Evolutionary conservation across 2,113 vertebrate genomes (phyloP).

Genomic region (Cochlearius cochlearius): DNA sequence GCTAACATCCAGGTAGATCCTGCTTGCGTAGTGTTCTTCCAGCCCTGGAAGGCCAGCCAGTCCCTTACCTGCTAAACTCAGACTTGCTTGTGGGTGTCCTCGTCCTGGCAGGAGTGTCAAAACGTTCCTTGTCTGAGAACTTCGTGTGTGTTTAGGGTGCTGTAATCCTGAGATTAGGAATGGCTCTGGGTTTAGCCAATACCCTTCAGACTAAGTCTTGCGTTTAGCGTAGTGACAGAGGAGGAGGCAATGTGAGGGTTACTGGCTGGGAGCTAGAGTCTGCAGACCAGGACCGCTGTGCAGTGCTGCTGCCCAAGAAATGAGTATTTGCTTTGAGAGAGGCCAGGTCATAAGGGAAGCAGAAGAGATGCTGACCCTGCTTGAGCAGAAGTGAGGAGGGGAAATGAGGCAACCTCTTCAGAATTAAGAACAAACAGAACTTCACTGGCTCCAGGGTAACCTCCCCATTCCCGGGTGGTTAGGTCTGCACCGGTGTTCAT

Average conservation of each 20-base stretch:
- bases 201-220: not conserved
- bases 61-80: not conserved
- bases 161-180: not conserved
- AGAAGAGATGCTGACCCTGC: not conserved
- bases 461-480: not conserved
- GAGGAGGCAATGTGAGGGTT: not conserved
- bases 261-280: not conserved
- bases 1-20: conserved; percentile 83
- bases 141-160: not conserved
- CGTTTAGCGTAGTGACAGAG: not conserved
- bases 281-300: not conserved
- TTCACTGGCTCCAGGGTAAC: not conserved
- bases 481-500: not conserved
- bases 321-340: not conserved
- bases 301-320: not conserved
- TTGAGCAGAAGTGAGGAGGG: not conserved
- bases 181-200: not conserved
- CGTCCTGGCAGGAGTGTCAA: rapidly evolving
- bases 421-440: not conserved
- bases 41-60: not conserved
- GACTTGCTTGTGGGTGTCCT: rapidly evolving
- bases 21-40: rapidly evolving
- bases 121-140: rapidly evolving
- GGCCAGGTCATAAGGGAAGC: not conserved
- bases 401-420: not conserved